Evolutionary conservation across 1,140 invertebrate species (phyloP).

Genomic region (Melipona quadrifasciata): DNA sequence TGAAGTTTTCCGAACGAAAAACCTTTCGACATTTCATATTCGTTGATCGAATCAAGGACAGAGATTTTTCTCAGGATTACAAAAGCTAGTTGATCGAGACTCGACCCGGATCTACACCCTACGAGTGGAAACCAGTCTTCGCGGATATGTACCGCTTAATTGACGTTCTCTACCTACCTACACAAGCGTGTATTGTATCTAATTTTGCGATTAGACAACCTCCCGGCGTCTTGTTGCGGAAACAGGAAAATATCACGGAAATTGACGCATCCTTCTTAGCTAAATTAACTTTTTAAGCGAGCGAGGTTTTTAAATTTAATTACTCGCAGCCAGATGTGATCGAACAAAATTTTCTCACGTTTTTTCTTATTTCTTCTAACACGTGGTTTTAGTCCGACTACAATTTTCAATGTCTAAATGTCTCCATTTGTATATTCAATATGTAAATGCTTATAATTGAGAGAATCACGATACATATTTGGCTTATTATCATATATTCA

Average conservation of each 20-base stretch:
- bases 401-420: background rate
- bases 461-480: no score
- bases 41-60: background rate
- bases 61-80: background rate
- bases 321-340: background rate
- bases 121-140: constrained; percentile 22
- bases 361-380: background rate
- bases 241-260: background rate
- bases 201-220: constrained; percentile 33
- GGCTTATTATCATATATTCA: no score
- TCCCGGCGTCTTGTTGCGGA: background rate
- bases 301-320: background rate
- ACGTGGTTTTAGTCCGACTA: background rate
- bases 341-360: no score
- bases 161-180: constrained; percentile 20
- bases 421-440: no score
- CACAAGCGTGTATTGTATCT: constrained; percentile 18
- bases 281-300: no score
- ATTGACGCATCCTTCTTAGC: background rate
- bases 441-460: no score
- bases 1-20: background rate
- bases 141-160: constrained; percentile 33
- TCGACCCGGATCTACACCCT: constrained; percentile 31
- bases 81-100: constrained; percentile 4
- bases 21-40: background rate